Base-by-base conservation (phyloP, 92 coral and sea anemone genomes). In the Pocillopora meandrina region DNA sequence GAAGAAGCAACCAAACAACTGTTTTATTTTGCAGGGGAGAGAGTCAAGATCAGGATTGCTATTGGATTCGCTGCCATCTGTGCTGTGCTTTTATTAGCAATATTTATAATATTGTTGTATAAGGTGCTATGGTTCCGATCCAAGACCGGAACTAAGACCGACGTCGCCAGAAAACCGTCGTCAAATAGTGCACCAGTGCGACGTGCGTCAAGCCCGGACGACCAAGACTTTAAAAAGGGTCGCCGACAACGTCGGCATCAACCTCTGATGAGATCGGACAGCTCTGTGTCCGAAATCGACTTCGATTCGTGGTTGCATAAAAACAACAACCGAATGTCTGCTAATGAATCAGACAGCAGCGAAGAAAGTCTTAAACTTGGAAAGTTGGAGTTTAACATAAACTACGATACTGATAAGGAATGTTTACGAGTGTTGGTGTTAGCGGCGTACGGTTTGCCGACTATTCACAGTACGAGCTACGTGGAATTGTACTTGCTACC, bases 211-310 rank as follows among this genome's bases (percentile, higher is more conserved):
- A 73, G 84, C 47, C 60, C 89, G 14, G 69, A 75, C 71, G 93
- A 89, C 57, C 89, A 90, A 64, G 91, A 85, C 65, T 82, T 92
- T 13, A 61, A 91, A 49, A 89, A 84, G 21, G 82, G 85, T 10
- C 94, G 88, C 15, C 87, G 86, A 33, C 91, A 89, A 23, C 88
- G 91, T 5, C 91, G 95, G 2, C 95, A 87, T 75, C 86, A 89
- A 17, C 94, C 93, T 12, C 87, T 97, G 61, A 97, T 97, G 99
- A 90, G 92, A 70, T 77, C 98, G 15, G 99, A 97, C 90, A 97
- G 99, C 85, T 97, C 99, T 1, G 76, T 79, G 35, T 97, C 99
- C 15, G 99, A 97, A 12, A 60, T 93, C 65, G 79, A 18, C 59
- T 61, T 92, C 20, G 94, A 90, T 6, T 69, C 87, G 5, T 80